Evolutionary conservation across 2,888 invertebrate genomes (phyloP).

Genomic region (Xestoiulus laeticollis): DNA sequence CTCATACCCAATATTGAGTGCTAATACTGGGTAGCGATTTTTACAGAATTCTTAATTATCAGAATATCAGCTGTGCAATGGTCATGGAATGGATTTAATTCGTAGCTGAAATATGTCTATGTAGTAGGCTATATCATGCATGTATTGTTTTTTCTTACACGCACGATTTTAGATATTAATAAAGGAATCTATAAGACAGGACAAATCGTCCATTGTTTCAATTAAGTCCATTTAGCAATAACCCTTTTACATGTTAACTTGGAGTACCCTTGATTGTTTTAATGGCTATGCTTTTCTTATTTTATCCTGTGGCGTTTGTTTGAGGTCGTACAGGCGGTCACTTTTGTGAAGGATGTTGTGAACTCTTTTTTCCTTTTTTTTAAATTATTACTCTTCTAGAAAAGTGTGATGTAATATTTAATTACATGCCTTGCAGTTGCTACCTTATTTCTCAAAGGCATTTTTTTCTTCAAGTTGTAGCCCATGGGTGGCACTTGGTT

Average conservation of each 20-base stretch:
- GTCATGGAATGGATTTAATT: too few species aligned
- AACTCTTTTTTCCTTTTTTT: background rate
- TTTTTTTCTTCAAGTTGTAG: background rate
- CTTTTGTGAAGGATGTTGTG: background rate
- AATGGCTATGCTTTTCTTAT: background rate
- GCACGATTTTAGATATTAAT: too few species aligned
- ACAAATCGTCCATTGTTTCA: too few species aligned
- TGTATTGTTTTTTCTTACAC: too few species aligned
- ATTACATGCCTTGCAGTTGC: background rate
- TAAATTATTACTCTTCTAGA: background rate
- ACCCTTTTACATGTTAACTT: background rate
- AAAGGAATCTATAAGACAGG: too few species aligned
- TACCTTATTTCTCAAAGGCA: background rate
- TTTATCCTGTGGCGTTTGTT: background rate
- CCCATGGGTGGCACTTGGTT: background rate
- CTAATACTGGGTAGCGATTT: too few species aligned
- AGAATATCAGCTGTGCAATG: too few species aligned
- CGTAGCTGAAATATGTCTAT: too few species aligned
- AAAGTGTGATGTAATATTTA: background rate
- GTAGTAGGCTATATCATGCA: too few species aligned
- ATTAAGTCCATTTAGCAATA: background rate
- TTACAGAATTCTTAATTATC: too few species aligned
- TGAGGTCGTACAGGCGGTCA: constrained; percentile 9
- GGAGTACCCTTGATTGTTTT: background rate
- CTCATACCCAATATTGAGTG: too few species aligned